These are phyloP conservation scores for Aphodius granarius DNA, from an alignment of 2,888 invertebrate genomes.

Conservation along the genomic window DNA sequence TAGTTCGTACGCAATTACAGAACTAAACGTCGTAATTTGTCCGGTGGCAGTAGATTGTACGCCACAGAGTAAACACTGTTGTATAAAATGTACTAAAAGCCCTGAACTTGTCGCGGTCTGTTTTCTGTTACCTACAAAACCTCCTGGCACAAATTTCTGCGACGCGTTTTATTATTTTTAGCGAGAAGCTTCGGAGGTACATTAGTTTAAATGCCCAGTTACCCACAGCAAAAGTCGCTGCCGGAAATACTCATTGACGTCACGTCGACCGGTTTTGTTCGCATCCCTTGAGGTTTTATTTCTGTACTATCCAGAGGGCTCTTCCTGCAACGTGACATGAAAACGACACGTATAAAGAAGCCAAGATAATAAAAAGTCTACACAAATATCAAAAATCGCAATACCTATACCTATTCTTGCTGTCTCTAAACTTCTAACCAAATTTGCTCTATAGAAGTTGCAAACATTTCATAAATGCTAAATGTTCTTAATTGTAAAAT, in stretches of 20 bases:
- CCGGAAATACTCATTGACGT: neutral
- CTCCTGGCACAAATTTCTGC: neutral
- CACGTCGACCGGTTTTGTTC: neutral
- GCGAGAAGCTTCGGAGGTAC: neutral
- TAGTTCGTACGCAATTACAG: no score
- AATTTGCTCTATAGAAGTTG: no score
- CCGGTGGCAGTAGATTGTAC: neutral
- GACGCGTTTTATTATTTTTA: neutral
- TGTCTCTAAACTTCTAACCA: no score
- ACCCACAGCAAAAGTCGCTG: neutral
- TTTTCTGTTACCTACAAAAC: neutral
- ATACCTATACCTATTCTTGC: no score
- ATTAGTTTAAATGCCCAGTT: neutral
- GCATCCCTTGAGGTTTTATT: neutral
- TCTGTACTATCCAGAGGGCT: neutral
- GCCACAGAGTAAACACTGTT: neutral
- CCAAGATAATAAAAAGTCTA: no score
- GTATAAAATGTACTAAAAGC: neutral
- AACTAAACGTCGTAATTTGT: neutral
- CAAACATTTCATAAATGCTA: no score
- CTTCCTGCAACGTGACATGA: neutral
- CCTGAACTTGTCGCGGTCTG: neutral
- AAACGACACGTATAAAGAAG: neutral
- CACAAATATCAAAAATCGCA: no score
- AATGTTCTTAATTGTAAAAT: no score